Evolutionary conservation across 2,797 vertebrate genomes (phyloP).

Genomic region (Notolepis coatsorum): DNA sequence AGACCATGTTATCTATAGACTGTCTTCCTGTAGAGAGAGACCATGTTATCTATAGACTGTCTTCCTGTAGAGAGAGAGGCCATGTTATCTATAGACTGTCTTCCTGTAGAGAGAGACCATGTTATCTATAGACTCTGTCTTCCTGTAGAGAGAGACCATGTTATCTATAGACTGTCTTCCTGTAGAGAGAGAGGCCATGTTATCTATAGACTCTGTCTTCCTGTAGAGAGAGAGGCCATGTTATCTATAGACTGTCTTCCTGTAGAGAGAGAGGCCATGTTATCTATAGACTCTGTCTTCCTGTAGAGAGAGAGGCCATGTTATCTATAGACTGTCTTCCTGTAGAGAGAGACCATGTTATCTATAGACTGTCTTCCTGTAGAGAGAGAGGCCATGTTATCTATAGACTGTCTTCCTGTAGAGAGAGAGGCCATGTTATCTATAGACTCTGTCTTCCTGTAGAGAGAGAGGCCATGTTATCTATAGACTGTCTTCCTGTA

Average conservation of each 20-base stretch:
- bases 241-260: constrained; percentile 97
- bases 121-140: too few species aligned
- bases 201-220: too few species aligned
- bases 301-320: too few species aligned
- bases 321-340: constrained; percentile 97
- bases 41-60: too few species aligned
- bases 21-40: constrained; percentile 89
- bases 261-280: constrained; percentile 70
- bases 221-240: too few species aligned
- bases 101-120: constrained; percentile 86
- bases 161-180: constrained; percentile 97
- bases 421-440: too few species aligned
- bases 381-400: constrained; percentile 60
- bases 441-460: too few species aligned
- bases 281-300: too few species aligned
- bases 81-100: constrained; percentile 95
- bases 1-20: constrained; percentile 90
- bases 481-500: constrained; percentile 95
- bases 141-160: too few species aligned
- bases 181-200: constrained; percentile 70
- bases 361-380: too few species aligned
- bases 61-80: too few species aligned
- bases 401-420: constrained; percentile 95
- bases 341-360: constrained; percentile 70
- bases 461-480: constrained; percentile 60